Evolutionary conservation across 2,888 invertebrate species (phyloP), one percentile per base, ranked within the genome.

Genomic region (Notocelia uddmanniana): DNA sequence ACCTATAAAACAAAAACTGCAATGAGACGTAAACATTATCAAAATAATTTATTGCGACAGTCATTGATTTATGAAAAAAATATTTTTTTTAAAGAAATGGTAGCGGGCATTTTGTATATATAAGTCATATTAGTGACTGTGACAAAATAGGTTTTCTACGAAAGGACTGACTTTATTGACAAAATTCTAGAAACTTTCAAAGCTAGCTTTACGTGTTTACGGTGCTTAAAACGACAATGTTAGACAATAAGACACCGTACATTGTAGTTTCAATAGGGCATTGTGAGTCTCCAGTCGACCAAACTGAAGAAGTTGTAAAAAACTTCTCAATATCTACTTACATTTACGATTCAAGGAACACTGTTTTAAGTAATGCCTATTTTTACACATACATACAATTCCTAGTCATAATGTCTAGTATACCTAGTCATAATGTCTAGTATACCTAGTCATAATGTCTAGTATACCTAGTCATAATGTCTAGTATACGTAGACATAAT

Each of bases 221-320:
- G 60, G 34, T 63, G 19, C 62, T 72, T 68, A 60, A 26, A 57
- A 50, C 55, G 45, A 68, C 72, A 68, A 45, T 68, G 72, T 68
- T 26, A 57, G 72, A 72, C 48, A 67, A 67, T 67, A 72, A 72
- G 68, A 68, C 18, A 59, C 18, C 23, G 52, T 23, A 72, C 72
- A 62, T 37, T 57, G 72, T 72, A 72, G 68, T 55, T 57, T 55
- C 67, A 68, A 72, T 57, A 57, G 62, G 21, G 48, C 37, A 60
- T 68, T 68, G 72, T 62, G 60, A 59, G 50, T 67, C 62, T 48
- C 45, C 64, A 67, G 55, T 34, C 59, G 41, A 18, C 52, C 57
- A 13, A 68, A 62, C 62, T 67, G 34, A 34, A 67, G 48, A 72
- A 72, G 72, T 55, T 62, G 62, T 72, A 72, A 72, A 69, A 70